Evolutionary conservation across 2,113 vertebrate species (phyloP), one percentile per base, ranked within the genome.

Genomic region (Meriones unguiculatus): DNA sequence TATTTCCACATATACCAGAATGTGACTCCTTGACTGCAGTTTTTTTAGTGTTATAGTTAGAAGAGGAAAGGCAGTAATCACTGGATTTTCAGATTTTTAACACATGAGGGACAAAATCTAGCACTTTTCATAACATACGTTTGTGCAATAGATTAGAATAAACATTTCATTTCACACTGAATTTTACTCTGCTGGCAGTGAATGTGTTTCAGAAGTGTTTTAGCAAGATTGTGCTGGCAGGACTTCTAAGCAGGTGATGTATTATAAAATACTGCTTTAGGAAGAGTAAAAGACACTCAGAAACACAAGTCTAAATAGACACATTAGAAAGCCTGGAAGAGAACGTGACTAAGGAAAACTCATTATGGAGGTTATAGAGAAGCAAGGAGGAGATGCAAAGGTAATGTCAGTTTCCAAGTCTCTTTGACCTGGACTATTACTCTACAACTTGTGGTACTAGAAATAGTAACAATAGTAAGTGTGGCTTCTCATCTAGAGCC

Each of bases 81-180:
- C 20, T 93, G 67, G 52, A 35, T 85, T 90, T 82, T 95, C 32
- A 92, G 30, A 24, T 57, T 94, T 94, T 90, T 90, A 95, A 82
- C 28, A 72, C 52, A 89, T 6, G 10, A 50, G 15, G 64, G 35
- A n/a, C 10, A 88, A 64, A 75, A 90, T 12, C 18, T 76, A 92
- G 41, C 41, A 80, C 35, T 92, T 38, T 46, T 95, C 12, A 72
- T 30, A 87, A 8, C 82, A 89, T 90, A 91, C 82, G 65, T 85
- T 90, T 87, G 24, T 95, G 28, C 24, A 75, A 73, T 17, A 92
- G 35, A 78, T 87, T 41, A 93, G 72, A 93, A 65, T 77, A 87
- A 95, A 50, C 89, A 92, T 69, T 96, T 38, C 59, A 73, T 85
- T 93, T 95, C 54, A 90, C 46, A 30, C 80, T 96, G 52, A 95